phyloP scores from a whole-genome alignment of 2,797 vertebrate genomes.

The Trachops cirrhosus region DNA sequence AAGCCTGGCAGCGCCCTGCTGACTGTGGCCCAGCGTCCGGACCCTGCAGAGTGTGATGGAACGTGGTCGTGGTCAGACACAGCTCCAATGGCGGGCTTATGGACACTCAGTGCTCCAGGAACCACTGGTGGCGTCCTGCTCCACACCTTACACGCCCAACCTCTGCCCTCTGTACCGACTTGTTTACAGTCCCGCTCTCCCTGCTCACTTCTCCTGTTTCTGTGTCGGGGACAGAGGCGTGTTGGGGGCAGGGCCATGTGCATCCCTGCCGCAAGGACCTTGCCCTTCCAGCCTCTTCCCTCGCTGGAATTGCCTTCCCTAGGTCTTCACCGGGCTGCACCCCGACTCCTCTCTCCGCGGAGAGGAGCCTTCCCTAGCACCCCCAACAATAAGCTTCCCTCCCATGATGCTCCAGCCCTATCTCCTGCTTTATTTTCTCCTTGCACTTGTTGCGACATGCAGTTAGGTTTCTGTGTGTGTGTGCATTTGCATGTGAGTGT shows the following conservation, averaged over 20 bases:
- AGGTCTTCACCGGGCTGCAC: not conserved
- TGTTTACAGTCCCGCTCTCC: not conserved
- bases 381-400: not conserved
- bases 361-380: not conserved
- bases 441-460: not conserved
- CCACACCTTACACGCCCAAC: not conserved
- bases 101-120: not conserved
- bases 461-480: not conserved
- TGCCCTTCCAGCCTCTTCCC: not conserved
- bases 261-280: not conserved
- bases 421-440: not conserved
- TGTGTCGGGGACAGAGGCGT: not conserved
- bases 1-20: fast-evolving
- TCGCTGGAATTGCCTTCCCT: not conserved
- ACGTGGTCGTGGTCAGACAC: not conserved
- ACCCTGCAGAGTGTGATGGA: not conserved
- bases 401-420: fast-evolving
- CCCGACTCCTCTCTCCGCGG: not conserved
- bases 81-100: fast-evolving
- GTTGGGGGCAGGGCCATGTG: not conserved
- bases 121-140: fast-evolving
- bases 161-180: not conserved
- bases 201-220: not conserved
- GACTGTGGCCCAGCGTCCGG: fast-evolving
- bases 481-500: not conserved